Evolutionary conservation across 2,113 vertebrate species (phyloP).

Genomic region (Ciconia boyciana): DNA sequence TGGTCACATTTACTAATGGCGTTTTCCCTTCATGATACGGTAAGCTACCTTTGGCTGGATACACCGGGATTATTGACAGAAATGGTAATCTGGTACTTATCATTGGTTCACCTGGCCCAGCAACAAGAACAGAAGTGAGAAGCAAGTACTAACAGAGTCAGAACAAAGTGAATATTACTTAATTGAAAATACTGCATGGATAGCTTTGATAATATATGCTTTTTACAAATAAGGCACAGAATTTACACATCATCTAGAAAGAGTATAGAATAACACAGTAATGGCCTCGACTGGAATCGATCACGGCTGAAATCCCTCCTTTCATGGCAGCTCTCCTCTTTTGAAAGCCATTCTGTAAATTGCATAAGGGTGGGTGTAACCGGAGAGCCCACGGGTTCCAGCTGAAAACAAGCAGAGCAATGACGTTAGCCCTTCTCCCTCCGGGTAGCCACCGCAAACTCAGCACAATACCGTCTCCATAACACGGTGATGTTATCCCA

Average conservation of each 20-base stretch:
- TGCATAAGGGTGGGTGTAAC: background rate
- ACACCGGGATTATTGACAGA: background rate
- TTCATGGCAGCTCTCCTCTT: background rate
- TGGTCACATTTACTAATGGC: background rate
- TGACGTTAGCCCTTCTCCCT: background rate
- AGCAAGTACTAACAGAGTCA: background rate
- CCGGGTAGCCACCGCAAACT: background rate
- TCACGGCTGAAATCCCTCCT: background rate
- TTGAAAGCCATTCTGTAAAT: background rate
- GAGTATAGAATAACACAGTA: background rate
- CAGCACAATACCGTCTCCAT: background rate
- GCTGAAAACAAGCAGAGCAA: background rate
- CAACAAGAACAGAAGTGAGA: background rate
- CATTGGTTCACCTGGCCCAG: background rate
- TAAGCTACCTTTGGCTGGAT: background rate
- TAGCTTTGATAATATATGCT: background rate
- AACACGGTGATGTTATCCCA: too few relatives aligned
- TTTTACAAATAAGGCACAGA: background rate
- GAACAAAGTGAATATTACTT: background rate
- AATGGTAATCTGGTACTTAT: rapidly evolving
- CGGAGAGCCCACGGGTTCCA: background rate
- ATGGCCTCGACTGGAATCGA: background rate
- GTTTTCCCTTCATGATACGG: background rate
- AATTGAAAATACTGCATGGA: background rate
- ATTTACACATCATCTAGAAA: background rate